Evolutionary conservation across 2,113 vertebrate genomes (phyloP).

Genomic region (Esox niger): DNA sequence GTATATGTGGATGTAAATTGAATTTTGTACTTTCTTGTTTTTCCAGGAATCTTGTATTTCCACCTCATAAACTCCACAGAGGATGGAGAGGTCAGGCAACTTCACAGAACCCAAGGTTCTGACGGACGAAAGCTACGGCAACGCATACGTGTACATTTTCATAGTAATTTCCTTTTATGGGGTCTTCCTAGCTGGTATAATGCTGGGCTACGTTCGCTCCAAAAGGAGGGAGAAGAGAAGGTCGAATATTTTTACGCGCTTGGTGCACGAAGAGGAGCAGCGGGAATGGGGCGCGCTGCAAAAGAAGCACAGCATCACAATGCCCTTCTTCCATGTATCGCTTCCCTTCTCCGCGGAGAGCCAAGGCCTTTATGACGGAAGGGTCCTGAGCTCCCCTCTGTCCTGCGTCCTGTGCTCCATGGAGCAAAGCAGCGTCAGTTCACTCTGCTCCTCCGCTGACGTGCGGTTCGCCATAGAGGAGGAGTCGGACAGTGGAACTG

Average conservation of each 20-base stretch:
- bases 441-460: slow-evolving; percentile 86
- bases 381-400: slow-evolving; percentile 74
- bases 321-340: slow-evolving; percentile 66
- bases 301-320: slow-evolving; percentile 70
- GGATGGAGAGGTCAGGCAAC: slow-evolving; percentile 80
- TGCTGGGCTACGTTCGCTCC: slow-evolving; percentile 90
- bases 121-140: slow-evolving; percentile 55
- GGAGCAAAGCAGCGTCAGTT: slow-evolving; percentile 91
- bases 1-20: background rate
- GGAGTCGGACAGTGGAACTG: slow-evolving; percentile 77
- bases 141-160: slow-evolving; percentile 87
- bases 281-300: slow-evolving; percentile 85
- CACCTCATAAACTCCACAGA: background rate
- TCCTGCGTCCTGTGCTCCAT: slow-evolving; percentile 84
- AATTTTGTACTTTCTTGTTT: background rate
- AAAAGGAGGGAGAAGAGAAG: slow-evolving; percentile 85
- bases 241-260: slow-evolving; percentile 76
- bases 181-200: slow-evolving; percentile 88
- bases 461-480: slow-evolving; percentile 87
- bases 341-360: slow-evolving; percentile 57
- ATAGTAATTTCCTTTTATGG: slow-evolving; percentile 94
- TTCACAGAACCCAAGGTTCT: slow-evolving; percentile 53
- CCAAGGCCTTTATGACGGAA: slow-evolving; percentile 73
- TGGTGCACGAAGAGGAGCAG: slow-evolving; percentile 89
- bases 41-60: slow-evolving; percentile 1